A percentile compares a stretch with the other conserved stretches of the same genome.
These are phyloP conservation scores for Acropternis orthonyx DNA, from an alignment of 2,797 vertebrate species.

Conservation along the genomic window DNA sequence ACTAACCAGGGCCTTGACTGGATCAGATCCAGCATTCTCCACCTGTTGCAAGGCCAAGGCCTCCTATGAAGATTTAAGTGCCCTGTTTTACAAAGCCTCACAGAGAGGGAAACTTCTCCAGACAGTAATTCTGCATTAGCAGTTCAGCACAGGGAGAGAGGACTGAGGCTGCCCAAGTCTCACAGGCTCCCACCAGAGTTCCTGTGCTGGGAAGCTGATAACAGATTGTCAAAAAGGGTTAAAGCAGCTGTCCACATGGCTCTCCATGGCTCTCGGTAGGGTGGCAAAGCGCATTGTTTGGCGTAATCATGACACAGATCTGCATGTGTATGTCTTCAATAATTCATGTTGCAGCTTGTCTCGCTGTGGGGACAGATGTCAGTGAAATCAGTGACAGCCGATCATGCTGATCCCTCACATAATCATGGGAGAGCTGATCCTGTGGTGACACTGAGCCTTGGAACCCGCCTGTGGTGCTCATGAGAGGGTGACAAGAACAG, in stretches of 20 bases:
- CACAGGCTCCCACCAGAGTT: not conserved
- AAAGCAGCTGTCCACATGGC: slow-evolving; percentile 67
- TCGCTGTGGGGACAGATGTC: slow-evolving; percentile 92
- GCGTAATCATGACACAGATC: slow-evolving; percentile 76
- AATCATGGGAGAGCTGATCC: slow-evolving; percentile 84
- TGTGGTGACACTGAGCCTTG: slow-evolving; percentile 74
- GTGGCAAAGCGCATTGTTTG: slow-evolving; percentile 73
- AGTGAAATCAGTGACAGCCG: slow-evolving; percentile 89
- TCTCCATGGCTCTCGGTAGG: slow-evolving; percentile 63
- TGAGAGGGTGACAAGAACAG: not conserved
- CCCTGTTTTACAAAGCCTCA: not conserved
- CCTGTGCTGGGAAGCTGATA: slow-evolving; percentile 26
- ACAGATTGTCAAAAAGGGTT: slow-evolving; percentile 76
- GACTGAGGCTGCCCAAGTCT: not conserved
- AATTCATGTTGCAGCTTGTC: slow-evolving; percentile 87
- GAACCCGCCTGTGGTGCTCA: slow-evolving; percentile 41
- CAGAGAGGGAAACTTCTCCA: not conserved
- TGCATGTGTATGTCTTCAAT: slow-evolving; percentile 81
- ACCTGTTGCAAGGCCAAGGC: not conserved
- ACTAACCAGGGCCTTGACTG: not conserved
- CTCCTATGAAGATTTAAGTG: not conserved
- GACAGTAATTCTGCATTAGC: not conserved
- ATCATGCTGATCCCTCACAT: slow-evolving; percentile 86
- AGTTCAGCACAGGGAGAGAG: not conserved
- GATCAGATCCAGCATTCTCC: accelerated